A percentile compares a stretch with the other conserved stretches of the same genome.
Evolutionary conservation across 2,113 vertebrate species (phyloP).

Genomic region (Craseonycteris thonglongyai): DNA sequence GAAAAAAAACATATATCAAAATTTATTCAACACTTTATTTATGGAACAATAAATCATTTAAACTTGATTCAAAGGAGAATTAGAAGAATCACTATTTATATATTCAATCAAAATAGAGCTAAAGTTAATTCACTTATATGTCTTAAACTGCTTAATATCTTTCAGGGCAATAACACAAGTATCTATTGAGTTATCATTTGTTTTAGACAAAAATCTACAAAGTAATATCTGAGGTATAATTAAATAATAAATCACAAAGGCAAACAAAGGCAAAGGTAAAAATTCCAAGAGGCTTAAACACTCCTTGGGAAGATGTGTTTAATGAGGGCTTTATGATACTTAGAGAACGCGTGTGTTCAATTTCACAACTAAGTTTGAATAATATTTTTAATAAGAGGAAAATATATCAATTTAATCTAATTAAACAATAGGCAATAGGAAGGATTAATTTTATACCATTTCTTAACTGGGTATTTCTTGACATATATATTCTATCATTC

Average conservation of each 20-base stretch:
- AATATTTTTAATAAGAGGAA: neutral
- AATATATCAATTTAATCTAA: neutral
- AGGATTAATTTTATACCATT: neutral
- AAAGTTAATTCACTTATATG: neutral
- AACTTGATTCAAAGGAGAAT: neutral
- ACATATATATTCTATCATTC: neutral
- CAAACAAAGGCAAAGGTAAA: neutral
- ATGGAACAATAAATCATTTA: neutral
- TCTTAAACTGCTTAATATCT: neutral
- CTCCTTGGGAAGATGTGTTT: neutral
- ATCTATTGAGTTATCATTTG: neutral
- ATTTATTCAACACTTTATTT: neutral
- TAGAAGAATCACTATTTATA: neutral
- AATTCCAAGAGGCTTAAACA: neutral
- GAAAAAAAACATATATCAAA: neutral
- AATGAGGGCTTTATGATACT: neutral
- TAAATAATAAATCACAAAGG: neutral
- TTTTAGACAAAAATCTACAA: neutral
- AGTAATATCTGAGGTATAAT: neutral
- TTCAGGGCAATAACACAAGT: neutral
- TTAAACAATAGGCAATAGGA: neutral
- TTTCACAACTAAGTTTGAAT: neutral
- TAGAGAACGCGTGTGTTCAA: neutral
- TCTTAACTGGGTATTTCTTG: neutral
- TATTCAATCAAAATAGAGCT: neutral